Evolutionary conservation across 1,140 invertebrate genomes (phyloP).

Genomic region (Ridgeia piscesae): DNA sequence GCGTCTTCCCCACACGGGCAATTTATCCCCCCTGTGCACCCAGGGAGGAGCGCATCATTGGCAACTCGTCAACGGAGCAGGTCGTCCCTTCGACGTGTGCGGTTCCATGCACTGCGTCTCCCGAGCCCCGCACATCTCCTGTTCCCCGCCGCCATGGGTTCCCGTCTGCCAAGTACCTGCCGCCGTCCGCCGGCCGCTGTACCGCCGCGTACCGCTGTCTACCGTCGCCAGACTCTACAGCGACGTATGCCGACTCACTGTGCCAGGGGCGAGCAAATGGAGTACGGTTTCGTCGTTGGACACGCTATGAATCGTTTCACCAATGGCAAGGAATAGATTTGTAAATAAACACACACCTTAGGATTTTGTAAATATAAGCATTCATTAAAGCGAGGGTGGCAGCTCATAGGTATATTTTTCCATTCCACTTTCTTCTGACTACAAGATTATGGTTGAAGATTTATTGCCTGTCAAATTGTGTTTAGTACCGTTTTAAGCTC

Average conservation of each 20-base stretch:
- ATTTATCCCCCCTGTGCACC: background rate
- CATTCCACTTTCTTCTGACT: too few relatives aligned
- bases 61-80: background rate
- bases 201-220: background rate
- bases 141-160: background rate
- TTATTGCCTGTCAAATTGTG: too few relatives aligned
- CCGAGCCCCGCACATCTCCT: background rate
- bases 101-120: background rate
- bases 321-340: background rate
- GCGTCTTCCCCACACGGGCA: background rate
- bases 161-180: background rate
- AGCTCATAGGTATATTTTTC: too few relatives aligned
- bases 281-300: background rate
- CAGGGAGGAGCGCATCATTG: background rate
- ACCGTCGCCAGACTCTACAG: background rate
- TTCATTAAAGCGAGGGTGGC: too few relatives aligned
- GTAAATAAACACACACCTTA: too few relatives aligned
- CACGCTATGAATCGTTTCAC: background rate
- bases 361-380: too few relatives aligned
- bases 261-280: background rate
- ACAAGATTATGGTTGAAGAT: too few relatives aligned
- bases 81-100: background rate
- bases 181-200: background rate
- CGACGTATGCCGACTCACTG: background rate
- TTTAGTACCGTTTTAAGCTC: too few relatives aligned